Evolutionary conservation across 2,888 invertebrate genomes (phyloP).

Genomic region (Argyresthia goedartella): DNA sequence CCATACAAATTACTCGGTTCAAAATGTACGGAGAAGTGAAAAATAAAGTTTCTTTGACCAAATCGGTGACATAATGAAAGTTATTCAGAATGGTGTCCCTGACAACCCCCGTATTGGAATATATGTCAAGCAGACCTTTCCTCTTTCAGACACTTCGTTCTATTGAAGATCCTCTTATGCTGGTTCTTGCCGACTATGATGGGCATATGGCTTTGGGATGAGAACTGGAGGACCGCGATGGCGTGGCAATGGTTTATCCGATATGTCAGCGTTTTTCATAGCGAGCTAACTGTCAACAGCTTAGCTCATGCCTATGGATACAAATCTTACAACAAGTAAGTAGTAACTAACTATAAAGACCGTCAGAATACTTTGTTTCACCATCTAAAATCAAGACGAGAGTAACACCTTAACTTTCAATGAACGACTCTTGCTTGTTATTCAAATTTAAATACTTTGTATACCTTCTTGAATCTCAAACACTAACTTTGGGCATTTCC

Average conservation of each 20-base stretch:
- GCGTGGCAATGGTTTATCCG: conserved; percentile 80
- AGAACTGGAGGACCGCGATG: conserved; percentile 76
- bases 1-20: too few relatives aligned
- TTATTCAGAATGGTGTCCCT: too few relatives aligned
- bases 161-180: conserved; percentile 77
- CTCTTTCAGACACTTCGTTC: conserved; percentile 72
- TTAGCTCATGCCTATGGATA: conserved; percentile 83
- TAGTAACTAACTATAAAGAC: conserved; percentile 2
- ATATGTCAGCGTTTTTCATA: conserved; percentile 82
- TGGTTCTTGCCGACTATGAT: conserved; percentile 80
- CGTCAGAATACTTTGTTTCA: too few relatives aligned
- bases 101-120: not conserved
- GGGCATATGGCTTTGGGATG: conserved; percentile 80
- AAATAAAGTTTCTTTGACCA: too few relatives aligned
- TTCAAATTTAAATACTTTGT: too few relatives aligned
- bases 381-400: too few relatives aligned
- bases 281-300: conserved; percentile 90
- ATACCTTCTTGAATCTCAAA: too few relatives aligned
- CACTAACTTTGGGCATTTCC: too few relatives aligned
- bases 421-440: too few relatives aligned
- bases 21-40: too few relatives aligned
- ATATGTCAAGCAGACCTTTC: not conserved
- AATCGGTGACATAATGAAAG: too few relatives aligned
- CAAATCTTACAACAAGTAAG: conserved; percentile 58
- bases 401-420: too few relatives aligned